Conservation (phyloP, 2,888 invertebrate genomes). For the Aromia moschata region DNA sequence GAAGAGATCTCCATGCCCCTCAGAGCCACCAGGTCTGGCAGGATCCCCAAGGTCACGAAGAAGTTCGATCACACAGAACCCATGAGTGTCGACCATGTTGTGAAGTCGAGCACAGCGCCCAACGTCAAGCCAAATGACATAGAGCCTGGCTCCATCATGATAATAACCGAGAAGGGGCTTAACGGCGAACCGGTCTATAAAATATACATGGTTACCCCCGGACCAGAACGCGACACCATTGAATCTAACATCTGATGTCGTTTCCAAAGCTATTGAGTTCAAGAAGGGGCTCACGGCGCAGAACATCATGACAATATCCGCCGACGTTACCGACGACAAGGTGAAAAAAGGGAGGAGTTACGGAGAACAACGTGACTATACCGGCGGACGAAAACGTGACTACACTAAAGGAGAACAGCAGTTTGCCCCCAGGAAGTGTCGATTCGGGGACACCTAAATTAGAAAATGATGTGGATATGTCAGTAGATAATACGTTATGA, state of each 20-base stretch:
- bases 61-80: conserved; percentile 35
- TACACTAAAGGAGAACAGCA: conserved; percentile 19
- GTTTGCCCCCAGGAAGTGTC: no score
- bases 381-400: conserved; percentile 37
- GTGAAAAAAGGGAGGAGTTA: conserved; percentile 16
- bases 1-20: conserved; percentile 47
- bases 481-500: no score
- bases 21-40: conserved; percentile 63
- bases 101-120: conserved; percentile 17
- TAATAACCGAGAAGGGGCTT: conserved; percentile 62
- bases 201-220: conserved; percentile 65
- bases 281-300: conserved; percentile 38
- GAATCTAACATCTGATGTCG: conserved; percentile 56
- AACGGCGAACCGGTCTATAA: conserved; percentile 63
- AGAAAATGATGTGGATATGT: no score
- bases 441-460: no score
- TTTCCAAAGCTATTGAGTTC: conserved; percentile 49
- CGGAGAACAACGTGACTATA: conserved; percentile 41
- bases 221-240: conserved; percentile 56
- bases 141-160: conserved; percentile 65
- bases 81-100: conserved; percentile 13
- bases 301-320: conserved; percentile 45
- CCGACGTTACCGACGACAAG: conserved; percentile 34
- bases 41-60: conserved; percentile 59
- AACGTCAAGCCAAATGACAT: conserved; percentile 40